Evolutionary conservation across 2,797 vertebrate species (phyloP).

Genomic region (Hybognathus amarus): DNA sequence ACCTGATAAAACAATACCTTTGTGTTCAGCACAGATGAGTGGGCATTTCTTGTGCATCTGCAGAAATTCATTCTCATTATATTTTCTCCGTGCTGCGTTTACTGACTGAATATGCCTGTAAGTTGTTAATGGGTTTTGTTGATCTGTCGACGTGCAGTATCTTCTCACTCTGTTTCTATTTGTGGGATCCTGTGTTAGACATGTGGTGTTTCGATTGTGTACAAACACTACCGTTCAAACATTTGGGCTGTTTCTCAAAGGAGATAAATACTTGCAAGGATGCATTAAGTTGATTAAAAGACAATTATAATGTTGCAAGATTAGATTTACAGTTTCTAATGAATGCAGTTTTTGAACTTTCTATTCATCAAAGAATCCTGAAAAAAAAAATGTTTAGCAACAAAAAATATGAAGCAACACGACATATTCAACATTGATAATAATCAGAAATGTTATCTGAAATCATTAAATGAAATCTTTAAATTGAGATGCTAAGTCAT

Average conservation of each 20-base stretch:
- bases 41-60: not conserved
- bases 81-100: not conserved
- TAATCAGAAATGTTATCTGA: too few relatives aligned
- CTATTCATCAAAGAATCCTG: not conserved
- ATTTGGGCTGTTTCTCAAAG: not conserved
- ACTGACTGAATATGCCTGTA: not conserved
- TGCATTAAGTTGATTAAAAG: not conserved
- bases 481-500: not conserved
- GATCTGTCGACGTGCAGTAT: not conserved
- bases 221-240: not conserved
- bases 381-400: too few relatives aligned
- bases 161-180: not conserved
- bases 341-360: not conserved
- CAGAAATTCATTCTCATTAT: not conserved
- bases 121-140: not conserved
- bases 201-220: not conserved
- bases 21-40: slow-evolving; percentile 19
- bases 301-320: not conserved
- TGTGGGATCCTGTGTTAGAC: not conserved
- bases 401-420: not conserved
- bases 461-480: too few relatives aligned
- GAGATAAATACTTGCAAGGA: not conserved
- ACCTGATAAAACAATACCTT: slow-evolving; percentile 45
- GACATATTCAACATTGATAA: too few relatives aligned
- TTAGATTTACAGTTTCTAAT: not conserved